phyloP scores from a whole-genome alignment of 2,888 invertebrate genomes.

The Tipula vernalis region DNA sequence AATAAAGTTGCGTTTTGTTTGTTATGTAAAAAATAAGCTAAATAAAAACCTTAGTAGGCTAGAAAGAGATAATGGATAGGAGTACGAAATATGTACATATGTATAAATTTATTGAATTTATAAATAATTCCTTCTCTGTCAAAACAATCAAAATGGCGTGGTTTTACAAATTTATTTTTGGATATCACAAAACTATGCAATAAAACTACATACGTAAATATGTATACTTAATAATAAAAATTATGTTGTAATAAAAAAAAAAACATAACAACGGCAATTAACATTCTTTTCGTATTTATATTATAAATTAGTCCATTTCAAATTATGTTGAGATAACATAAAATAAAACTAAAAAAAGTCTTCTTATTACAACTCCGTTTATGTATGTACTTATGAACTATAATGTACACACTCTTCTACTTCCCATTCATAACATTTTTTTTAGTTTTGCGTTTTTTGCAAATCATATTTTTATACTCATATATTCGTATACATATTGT shows the following conservation, averaged over 20 bases:
- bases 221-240: not conserved
- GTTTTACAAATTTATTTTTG: not conserved
- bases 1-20: not conserved
- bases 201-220: not conserved
- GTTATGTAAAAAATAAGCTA: not conserved
- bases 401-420: not conserved
- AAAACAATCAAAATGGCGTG: not conserved
- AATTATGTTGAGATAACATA: not conserved
- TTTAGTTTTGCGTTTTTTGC: not conserved
- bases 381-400: not conserved
- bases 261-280: not conserved
- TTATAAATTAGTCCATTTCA: not conserved
- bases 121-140: constrained; percentile 4
- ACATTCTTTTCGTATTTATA: not conserved
- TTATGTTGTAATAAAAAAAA: not conserved
- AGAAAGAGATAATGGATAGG: not conserved
- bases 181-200: not conserved
- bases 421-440: not conserved
- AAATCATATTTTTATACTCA: not conserved
- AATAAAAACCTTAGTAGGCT: not conserved
- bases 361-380: not conserved
- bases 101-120: not conserved
- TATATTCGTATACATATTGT: not conserved
- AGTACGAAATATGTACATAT: not conserved
- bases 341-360: not conserved